Conservation (phyloP, 2,888 invertebrate genomes). For the Cataglyphis altisquamis region DNA sequence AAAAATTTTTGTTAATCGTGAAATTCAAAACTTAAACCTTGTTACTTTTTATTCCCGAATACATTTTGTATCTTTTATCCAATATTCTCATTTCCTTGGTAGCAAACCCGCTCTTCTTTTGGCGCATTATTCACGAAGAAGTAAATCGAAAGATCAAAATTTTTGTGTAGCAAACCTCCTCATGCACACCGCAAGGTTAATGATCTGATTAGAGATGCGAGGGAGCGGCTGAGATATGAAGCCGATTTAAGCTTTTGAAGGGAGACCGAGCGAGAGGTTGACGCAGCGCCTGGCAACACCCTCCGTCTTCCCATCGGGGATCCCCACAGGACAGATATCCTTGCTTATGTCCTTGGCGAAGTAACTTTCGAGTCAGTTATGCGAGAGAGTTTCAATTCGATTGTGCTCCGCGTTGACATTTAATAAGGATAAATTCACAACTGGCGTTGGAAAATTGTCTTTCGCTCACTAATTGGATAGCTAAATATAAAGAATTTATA, state of each 20-base stretch:
- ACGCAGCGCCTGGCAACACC: conserved; percentile 76
- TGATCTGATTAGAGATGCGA: conserved; percentile 79
- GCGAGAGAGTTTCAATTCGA: conserved; percentile 57
- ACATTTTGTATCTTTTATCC: neutral
- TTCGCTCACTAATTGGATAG: conserved; percentile 7
- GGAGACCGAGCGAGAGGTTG: conserved; percentile 69
- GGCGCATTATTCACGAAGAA: conserved; percentile 1
- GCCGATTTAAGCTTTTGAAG: conserved; percentile 78
- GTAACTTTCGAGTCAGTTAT: conserved; percentile 68
- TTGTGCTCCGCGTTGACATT: conserved; percentile 60
- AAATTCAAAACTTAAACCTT: neutral
- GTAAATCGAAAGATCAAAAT: conserved; percentile 36
- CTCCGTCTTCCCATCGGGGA: conserved; percentile 49
- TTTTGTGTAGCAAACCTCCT: conserved; percentile 59
- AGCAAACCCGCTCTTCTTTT: neutral
- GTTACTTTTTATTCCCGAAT: neutral
- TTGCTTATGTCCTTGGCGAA: conserved; percentile 55
- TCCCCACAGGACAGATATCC: conserved; percentile 18
- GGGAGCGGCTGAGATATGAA: conserved; percentile 70
- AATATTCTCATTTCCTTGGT: neutral
- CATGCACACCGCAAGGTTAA: conserved; percentile 71
- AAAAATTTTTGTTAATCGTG: neutral
- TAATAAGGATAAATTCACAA: conserved; percentile 67
- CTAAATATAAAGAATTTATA: neutral
- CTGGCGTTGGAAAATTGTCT: neutral